Percentiles rank a stretch among this genome's conserved stretches.
Evolutionary conservation across 2,113 vertebrate genomes (phyloP).

Genomic region (Eulemur rufifrons): DNA sequence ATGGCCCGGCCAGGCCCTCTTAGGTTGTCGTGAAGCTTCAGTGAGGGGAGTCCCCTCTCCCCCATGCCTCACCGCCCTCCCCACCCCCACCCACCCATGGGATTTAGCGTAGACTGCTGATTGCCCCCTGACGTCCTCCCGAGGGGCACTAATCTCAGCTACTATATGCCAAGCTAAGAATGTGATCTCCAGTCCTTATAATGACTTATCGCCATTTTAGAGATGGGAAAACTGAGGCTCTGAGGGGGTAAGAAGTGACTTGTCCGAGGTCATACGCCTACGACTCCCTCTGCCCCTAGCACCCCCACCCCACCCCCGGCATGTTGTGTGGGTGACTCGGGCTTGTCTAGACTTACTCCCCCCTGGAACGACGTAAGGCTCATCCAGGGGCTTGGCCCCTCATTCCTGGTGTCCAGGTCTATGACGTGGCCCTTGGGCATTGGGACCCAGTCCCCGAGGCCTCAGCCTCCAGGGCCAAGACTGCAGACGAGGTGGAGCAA

Average conservation of each 20-base stretch:
- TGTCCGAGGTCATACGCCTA: not conserved
- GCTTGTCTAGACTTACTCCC: not conserved
- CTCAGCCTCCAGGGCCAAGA: not conserved
- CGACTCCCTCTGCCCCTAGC: no score
- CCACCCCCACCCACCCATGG: fast-evolving
- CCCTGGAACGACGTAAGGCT: not conserved
- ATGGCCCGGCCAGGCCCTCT: not conserved
- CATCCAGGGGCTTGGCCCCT: not conserved
- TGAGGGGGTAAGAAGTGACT: not conserved
- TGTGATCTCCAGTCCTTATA: not conserved
- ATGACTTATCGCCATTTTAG: not conserved
- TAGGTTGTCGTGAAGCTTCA: not conserved
- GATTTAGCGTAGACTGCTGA: not conserved
- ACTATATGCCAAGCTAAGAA: not conserved
- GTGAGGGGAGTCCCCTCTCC: not conserved
- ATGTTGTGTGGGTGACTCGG: no score
- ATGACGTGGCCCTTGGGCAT: not conserved
- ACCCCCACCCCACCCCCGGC: fast-evolving
- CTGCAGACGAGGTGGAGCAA: not conserved
- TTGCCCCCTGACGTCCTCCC: fast-evolving
- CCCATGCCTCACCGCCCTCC: not conserved
- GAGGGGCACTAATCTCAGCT: not conserved
- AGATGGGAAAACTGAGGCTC: not conserved
- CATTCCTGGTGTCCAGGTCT: not conserved
- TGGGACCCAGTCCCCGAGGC: not conserved